Conservation (phyloP, 2,113 vertebrate genomes). For the Mola mola region DNA sequence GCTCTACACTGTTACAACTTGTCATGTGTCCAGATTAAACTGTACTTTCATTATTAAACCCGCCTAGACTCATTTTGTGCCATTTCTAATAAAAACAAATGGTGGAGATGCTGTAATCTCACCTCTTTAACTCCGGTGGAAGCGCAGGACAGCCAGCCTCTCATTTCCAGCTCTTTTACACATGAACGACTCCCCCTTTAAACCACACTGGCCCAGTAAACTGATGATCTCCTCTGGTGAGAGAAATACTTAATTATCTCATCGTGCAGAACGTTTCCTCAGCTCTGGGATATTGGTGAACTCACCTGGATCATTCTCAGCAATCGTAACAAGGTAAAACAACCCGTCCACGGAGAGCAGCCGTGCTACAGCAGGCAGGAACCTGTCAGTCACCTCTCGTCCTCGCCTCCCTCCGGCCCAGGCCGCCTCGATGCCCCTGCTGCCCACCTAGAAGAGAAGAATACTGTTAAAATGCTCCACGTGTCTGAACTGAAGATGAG, state of each 20-base stretch:
- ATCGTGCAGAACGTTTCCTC: too few species aligned
- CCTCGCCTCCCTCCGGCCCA: conserved; percentile 94
- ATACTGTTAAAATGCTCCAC: background rate
- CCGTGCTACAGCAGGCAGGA: conserved; percentile 86
- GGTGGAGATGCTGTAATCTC: too few species aligned
- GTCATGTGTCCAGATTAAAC: background rate
- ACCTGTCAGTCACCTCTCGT: conserved; percentile 90
- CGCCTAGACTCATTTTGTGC: background rate
- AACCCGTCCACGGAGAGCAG: conserved; percentile 87
- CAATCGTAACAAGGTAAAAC: conserved; percentile 90
- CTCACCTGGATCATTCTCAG: conserved; percentile 92
- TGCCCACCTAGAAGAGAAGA: conserved; percentile 80
- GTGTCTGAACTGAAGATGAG: background rate
- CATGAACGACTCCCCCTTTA: conserved; percentile 80
- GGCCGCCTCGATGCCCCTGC: conserved; percentile 87
- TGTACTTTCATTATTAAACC: conserved; percentile 19
- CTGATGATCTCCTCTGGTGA: conserved; percentile 87
- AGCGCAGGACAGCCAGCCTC: conserved; percentile 86
- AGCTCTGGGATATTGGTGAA: background rate
- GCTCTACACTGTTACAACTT: too few species aligned
- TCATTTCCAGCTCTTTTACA: conserved; percentile 88
- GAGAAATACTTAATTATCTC: background rate
- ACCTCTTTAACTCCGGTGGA: conserved; percentile 63
- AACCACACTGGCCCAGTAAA: conserved; percentile 76
- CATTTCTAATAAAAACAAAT: background rate